Percentiles rank a stretch among this genome's conserved stretches.
These are phyloP conservation scores for Acrossocheilus wenchowensis DNA, from an alignment of 2,797 vertebrate genomes.

Conservation along the genomic window DNA sequence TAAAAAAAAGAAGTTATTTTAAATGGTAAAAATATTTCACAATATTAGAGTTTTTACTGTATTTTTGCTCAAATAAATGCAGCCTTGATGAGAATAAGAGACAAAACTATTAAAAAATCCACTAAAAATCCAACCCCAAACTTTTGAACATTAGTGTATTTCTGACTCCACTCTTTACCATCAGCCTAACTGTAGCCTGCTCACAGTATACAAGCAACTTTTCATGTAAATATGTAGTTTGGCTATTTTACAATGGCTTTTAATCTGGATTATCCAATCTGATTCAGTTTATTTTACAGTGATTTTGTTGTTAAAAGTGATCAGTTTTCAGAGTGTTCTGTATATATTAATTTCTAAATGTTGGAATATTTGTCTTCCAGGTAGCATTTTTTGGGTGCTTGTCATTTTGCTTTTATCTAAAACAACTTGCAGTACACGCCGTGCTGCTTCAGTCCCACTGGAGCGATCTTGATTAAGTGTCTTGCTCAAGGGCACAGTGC, in stretches of 20 bases:
- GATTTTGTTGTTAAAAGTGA: background rate
- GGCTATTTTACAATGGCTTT: background rate
- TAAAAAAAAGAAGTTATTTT: background rate
- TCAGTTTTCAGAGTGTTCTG: background rate
- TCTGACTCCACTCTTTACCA: background rate
- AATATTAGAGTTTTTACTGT: background rate
- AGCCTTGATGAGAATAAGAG: background rate
- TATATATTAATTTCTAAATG: slow-evolving; percentile 1
- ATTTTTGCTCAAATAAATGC: background rate
- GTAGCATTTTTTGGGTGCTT: background rate
- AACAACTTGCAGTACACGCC: background rate
- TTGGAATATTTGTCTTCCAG: background rate
- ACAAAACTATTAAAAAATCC: background rate
- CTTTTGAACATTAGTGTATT: background rate
- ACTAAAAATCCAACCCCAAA: background rate
- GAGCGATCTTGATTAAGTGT: slow-evolving; percentile 41
- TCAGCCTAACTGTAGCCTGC: too few relatives aligned
- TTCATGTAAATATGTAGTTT: background rate
- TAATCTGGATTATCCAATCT: background rate
- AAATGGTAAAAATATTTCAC: too few relatives aligned
- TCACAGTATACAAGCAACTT: background rate
- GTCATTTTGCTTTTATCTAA: slow-evolving; percentile 26
- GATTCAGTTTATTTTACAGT: background rate
- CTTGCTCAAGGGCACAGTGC: slow-evolving; percentile 34
- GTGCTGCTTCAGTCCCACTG: slow-evolving; percentile 1